These are phyloP conservation scores for Charaxes varanes DNA, from an alignment of 1,140 invertebrate genomes.

Conservation along the genomic window DNA sequence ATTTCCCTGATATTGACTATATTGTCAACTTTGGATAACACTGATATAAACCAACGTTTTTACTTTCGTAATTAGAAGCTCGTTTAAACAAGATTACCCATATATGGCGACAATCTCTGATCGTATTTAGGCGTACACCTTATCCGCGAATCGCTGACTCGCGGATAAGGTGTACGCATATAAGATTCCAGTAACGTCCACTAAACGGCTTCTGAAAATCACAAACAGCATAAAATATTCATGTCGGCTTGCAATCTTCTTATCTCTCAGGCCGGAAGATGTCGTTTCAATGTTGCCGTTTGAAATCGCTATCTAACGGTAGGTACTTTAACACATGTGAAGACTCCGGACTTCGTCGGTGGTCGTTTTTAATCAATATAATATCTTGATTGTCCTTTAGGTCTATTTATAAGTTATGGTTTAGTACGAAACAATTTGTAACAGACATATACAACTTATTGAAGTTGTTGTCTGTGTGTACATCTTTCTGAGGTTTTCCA, in stretches of 20 bases:
- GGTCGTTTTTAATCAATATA: too few species aligned
- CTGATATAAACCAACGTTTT: constrained; percentile 57
- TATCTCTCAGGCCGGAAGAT: constrained; percentile 33
- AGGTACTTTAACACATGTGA: not conserved
- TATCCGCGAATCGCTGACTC: constrained; percentile 24
- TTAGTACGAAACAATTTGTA: too few species aligned
- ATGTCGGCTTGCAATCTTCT: constrained; percentile 37
- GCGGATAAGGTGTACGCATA: too few species aligned
- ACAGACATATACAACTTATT: too few species aligned
- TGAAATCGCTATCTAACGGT: constrained; percentile 6
- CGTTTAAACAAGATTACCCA: constrained; percentile 33
- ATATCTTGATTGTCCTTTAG: too few species aligned
- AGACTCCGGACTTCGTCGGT: too few species aligned
- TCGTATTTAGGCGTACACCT: constrained; percentile 16
- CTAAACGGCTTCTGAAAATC: constrained; percentile 49
- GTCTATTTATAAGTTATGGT: too few species aligned
- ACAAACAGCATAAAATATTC: constrained; percentile 43
- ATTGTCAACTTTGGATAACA: too few species aligned
- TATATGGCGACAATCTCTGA: constrained; percentile 14
- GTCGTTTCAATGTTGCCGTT: constrained; percentile 16
- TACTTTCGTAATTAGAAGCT: constrained; percentile 53
- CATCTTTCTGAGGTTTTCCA: too few species aligned
- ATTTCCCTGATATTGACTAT: too few species aligned
- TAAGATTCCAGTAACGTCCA: constrained; percentile 43
- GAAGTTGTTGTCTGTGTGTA: too few species aligned